Base-by-base conservation (phyloP, 2,888 invertebrate genomes). In the Andrena haemorrhoa region DNA sequence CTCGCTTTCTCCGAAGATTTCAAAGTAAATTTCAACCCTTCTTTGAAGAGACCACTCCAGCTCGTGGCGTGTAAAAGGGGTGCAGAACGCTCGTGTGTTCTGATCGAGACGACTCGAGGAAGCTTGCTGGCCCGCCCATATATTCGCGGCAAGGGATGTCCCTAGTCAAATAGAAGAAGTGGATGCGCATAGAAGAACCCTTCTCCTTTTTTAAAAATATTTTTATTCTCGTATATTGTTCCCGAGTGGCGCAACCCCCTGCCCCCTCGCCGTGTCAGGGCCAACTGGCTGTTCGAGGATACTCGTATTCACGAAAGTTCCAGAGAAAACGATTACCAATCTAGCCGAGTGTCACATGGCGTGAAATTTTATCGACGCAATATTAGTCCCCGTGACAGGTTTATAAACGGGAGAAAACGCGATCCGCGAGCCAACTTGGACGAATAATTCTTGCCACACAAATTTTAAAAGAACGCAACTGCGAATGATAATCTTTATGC, bases 151-250 rank as follows among this genome's bases (percentile, higher is more conserved):
- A 31, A 56, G 60, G 31, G 65, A 61, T 51, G 66, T 60, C 64
- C 60, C 65, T 51, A n/a, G 49, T 26, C 60, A 51, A 58, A 70
- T 88, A 78, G 86, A 89, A 88, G 89, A 88, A 56, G 26, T 10
- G 91, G 88, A 88, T 89, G 86, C 84, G 86, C 86, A 86, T 87
- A 79, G 84, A 84, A 87, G 84, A 68, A 83, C 83, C 79, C 85
- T 86, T 84, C 79, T 65, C 71, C 82, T 77, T 23, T 68, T 68
- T 73, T 65, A 53, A 53, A 51, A 60, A 58, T 79, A 79, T 33
- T 73, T 73, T 60, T 65, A 79, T 75, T 70, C 70, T 47, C 75
- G 53, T 33, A 66, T 86, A 84, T 89, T 89, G 87, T 88, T 85
- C 86, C 85, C 87, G 86, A 86, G 81, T 69, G 76, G 81, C 73